phyloP scores from a whole-genome alignment of 2,113 vertebrate species.

The Cynopterus brachyotis region DNA sequence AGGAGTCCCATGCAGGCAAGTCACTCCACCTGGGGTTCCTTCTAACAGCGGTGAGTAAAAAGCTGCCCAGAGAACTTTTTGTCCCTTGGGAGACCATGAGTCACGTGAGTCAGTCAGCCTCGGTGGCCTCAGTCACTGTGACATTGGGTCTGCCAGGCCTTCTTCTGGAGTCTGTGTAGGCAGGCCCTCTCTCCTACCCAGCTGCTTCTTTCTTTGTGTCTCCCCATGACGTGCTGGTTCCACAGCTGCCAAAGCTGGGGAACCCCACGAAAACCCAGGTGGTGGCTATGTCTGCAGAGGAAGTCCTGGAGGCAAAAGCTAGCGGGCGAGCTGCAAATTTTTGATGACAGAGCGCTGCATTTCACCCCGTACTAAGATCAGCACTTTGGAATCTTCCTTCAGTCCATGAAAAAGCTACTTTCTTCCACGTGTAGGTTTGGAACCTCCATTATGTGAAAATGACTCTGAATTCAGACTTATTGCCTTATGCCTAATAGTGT shows the following conservation, averaged over 20 bases:
- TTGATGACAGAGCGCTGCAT: neutral
- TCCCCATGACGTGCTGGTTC: neutral
- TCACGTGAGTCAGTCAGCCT: neutral
- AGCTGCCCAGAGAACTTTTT: neutral
- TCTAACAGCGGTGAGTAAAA: neutral
- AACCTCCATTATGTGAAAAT: slow-evolving; percentile 56
- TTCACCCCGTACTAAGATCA: neutral
- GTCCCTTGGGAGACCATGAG: neutral
- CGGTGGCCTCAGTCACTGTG: neutral
- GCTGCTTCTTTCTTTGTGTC: neutral
- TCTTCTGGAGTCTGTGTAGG: neutral
- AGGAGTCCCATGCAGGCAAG: neutral
- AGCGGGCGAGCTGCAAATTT: neutral
- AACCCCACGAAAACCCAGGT: neutral
- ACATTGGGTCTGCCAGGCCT: neutral
- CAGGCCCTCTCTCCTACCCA: neutral
- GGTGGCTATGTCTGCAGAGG: slow-evolving; percentile 15
- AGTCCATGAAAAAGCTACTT: neutral
- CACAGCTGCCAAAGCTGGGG: slow-evolving; percentile 25
- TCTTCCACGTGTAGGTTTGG: neutral
- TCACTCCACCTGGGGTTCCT: neutral
- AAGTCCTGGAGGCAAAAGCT: neutral
- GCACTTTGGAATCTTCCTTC: neutral
- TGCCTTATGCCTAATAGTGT: neutral
- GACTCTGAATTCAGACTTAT: slow-evolving; percentile 9